Evolutionary conservation across 2,888 invertebrate species (phyloP), one percentile per base, ranked within the genome.

Genomic region (Apoda limacodes): DNA sequence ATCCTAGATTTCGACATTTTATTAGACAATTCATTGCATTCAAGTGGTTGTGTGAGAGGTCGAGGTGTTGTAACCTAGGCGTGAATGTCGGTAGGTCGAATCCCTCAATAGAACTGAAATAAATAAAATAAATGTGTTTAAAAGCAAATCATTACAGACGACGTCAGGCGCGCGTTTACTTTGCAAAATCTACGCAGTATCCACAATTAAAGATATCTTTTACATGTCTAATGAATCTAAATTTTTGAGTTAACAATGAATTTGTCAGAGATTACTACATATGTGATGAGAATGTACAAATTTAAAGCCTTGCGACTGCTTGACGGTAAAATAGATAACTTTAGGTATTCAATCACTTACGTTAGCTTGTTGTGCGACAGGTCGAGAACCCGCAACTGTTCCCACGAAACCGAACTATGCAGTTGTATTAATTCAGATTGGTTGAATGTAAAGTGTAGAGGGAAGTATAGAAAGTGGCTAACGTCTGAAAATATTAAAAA

Each of bases 381-480:
- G 28, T 68, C 49, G 2, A 78, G 52, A 2, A 61, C 58, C 0
- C 60, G 57, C 2, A 78, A 45, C 4, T 37, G 32, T 0, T 43
- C 38, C 75, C 74, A 75, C 0, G 45, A 43, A 1, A 66, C 39
- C 0, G 47, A 39, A 10, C 48, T 54, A 7, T 60, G 56, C 2
- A 67, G 14, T 1, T 58, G 48, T 2, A 59, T 28, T 19, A 72
- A 23, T n/a, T 70, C 68, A 0, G 30, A 34, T 34, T 75, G 78
- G 25, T 76, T 70, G 13, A 40, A 38, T 0, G 41, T 3, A 0
- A 60, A 55, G 30, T 58, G 55, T 20, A 80, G 42, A 0, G 78
- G 78, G 42, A 55, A 78, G 39, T 78, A 76, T 12, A 78, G 45
- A 37, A 78, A 74, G 37, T 76, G 59, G 36, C 75, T 76, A 10